A percentile compares a stretch with the other conserved stretches of the same genome.
Conservation (phyloP, 2,888 invertebrate species). For the Exephanes ischioxanthus region DNA sequence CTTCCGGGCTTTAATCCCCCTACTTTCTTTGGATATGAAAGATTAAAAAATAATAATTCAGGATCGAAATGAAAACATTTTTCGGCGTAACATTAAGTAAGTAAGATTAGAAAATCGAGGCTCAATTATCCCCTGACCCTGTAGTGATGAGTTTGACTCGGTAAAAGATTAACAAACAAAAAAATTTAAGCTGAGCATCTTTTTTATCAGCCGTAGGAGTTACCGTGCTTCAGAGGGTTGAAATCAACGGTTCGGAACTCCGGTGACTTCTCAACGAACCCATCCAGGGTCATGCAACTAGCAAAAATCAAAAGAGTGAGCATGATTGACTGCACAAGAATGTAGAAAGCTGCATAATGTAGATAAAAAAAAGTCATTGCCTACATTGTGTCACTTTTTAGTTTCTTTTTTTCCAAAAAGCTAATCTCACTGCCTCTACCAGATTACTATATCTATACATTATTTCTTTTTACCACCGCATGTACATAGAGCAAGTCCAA, state of each 20-base stretch:
- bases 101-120: constrained; percentile 34
- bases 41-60: constrained; percentile 1
- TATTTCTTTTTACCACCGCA: constrained; percentile 21
- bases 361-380: constrained; percentile 16
- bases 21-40: background rate
- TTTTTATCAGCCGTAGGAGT: background rate
- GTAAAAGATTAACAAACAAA: background rate
- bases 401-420: background rate
- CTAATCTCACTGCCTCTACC: background rate
- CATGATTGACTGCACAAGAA: background rate
- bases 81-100: no score
- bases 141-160: background rate
- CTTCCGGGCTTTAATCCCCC: constrained; percentile 12
- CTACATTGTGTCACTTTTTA: background rate
- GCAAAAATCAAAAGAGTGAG: background rate
- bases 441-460: constrained; percentile 1
- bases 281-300: background rate
- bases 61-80: constrained; percentile 4
- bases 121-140: constrained; percentile 2
- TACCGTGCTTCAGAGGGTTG: background rate
- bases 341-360: constrained; percentile 8
- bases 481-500: constrained; percentile 15
- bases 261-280: background rate
- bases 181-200: background rate
- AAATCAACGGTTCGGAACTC: background rate